Base-by-base conservation (phyloP, 2,797 vertebrate species). In the Platalea minor region DNA sequence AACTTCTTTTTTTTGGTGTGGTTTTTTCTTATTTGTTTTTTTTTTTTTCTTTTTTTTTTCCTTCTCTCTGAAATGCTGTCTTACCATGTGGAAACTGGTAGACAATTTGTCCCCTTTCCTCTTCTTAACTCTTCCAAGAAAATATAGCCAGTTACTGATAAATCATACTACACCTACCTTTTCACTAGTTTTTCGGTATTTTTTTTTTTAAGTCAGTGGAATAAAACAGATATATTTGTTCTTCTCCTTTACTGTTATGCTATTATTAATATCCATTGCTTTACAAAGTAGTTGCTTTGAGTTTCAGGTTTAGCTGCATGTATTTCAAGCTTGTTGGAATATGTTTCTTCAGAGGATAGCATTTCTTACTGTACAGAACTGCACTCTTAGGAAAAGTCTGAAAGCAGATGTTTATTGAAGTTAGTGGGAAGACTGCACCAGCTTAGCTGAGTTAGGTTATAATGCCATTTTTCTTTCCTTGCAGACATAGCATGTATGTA, bases 391-490 rank as follows among this genome's bases (percentile, higher is more conserved):
- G 13, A 56, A 33, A 68, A n/a, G 10, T 54, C 18, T 61, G 78
- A 65, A 76, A 76, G 41, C 12, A 37, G 24, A 31, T n/a, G 11
- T 31, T 54, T 41, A 7, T 48, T 68, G 48, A 69, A 61, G 24
- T 69, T 68, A 45, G n/a, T n/a, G 46, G 50, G 25, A 51, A 48
- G 23, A 45, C 25, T 57, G 17, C 2, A 10, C 17, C 5, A 11
- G 4, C 7, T 51, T 50, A 24, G 14, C 31, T 54, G 19, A 56
- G 19, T 35, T 50, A 54, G 9, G 3, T 64, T 88, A 81, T 70
- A 1, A 1, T 33, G 43, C 15, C n/a, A 4, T 6, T 17, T 1
- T 21, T 37, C 64, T 43, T 61, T 5, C 11, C 25, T 35, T 74
- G 51, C 18, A 77, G 46, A 13, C 29, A 11, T 17, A 25, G 13